Base-by-base conservation (phyloP, 2,113 vertebrate genomes). In the Micronisus gabar region DNA sequence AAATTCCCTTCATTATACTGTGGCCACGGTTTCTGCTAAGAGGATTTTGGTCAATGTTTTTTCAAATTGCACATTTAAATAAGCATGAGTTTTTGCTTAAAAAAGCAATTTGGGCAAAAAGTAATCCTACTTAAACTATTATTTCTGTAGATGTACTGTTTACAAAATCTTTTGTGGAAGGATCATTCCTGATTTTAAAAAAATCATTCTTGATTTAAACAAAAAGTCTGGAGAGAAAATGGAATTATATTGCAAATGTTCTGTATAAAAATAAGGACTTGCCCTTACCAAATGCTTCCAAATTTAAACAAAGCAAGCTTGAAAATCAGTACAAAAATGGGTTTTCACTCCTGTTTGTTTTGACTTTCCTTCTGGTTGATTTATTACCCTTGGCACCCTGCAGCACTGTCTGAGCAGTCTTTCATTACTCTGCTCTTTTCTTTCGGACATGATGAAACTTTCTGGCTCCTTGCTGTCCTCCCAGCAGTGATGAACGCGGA, bases 391-490 rank as follows among this genome's bases (percentile, higher is more conserved):
- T 26, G 21, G 84, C 94, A 94, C 81, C 81, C 78, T 0, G 4
- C 74, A 76, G 89, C 74, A 40, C 47, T 17, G 20, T 91, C 91
- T 96, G 87, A 96, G 71, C 43, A 66, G 81, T 58, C 88, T 95
- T 95, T 96, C 90, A 93, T 95, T 91, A 83, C 81, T 78, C 91
- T 68, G 27, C 90, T 94, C 72, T 83, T 90, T 81, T 82, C 71
- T 94, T 87, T 96, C 2, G 91, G 94, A 93, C 89, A 85, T 90
- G 86, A 91, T 92, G 96, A 93, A 95, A 97, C 94, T 96, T 96
- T 96, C 78, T 93, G 91, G 85, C 86, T 91, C 83, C 88, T 95
- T 34, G 40, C 67, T 91, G 94, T 86, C 93, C 71, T 91, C 86
- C 84, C 74, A 82, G 89, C 9, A 7, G 56, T 62, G 93, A 92